phyloP scores from a whole-genome alignment of 2,888 invertebrate genomes.

The Erynnis tages region DNA sequence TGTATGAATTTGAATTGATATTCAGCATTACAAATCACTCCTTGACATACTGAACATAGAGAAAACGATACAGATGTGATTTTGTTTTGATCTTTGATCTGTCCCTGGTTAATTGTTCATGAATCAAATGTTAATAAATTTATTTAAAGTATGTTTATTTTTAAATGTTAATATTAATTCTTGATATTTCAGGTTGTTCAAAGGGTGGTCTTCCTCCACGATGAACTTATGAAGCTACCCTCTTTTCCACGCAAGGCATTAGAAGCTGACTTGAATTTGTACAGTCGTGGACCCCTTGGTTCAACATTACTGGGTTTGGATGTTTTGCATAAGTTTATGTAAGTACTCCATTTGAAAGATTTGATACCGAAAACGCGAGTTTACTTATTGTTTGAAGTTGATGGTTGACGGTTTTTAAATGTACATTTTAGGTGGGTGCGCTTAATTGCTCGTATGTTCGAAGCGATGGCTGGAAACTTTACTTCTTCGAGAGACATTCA shows the following conservation, averaged over 20 bases:
- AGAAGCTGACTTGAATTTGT: constrained; percentile 96
- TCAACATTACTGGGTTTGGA: constrained; percentile 95
- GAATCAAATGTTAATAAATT: no score
- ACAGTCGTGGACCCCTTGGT: constrained; percentile 94
- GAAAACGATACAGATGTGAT: no score
- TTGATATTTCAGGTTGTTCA: constrained; percentile 91
- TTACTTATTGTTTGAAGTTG: no score
- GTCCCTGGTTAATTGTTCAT: no score
- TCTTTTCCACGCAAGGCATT: constrained; percentile 99
- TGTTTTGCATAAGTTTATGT: constrained; percentile 98
- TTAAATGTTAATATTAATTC: no score
- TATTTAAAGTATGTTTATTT: no score
- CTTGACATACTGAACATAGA: no score
- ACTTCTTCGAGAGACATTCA: constrained; percentile 98
- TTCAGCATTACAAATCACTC: no score
- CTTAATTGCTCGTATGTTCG: constrained; percentile 97
- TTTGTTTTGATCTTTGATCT: no score
- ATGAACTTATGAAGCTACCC: constrained; percentile 98
- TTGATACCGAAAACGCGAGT: no score
- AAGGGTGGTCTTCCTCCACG: constrained; percentile 98
- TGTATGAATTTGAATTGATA: no score
- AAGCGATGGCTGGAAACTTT: constrained; percentile 98
- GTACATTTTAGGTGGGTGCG: constrained; percentile 89
- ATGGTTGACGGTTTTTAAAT: neutral
- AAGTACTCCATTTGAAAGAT: constrained; percentile 38